phyloP scores from a whole-genome alignment of 2,797 vertebrate species.

The Eospalax fontanierii region DNA sequence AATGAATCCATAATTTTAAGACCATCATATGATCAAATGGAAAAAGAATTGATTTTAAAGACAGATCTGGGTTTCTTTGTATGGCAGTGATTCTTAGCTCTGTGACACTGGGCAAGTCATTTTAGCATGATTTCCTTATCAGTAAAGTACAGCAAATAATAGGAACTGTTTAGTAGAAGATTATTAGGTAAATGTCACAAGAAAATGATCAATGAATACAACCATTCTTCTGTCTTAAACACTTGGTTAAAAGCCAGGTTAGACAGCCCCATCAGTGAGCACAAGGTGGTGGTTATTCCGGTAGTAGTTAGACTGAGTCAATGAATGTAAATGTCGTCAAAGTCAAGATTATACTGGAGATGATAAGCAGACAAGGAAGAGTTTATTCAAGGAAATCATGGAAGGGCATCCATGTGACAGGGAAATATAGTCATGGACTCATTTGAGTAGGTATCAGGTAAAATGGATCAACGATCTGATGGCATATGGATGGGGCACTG shows the following conservation, averaged over 20 bases:
- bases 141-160: background rate
- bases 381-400: background rate
- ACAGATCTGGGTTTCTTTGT: background rate
- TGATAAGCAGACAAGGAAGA: background rate
- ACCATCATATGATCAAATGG: background rate
- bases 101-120: background rate
- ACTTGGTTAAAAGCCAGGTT: background rate
- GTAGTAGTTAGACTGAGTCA: background rate
- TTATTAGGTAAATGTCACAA: background rate
- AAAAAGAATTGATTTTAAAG: constrained; percentile 16
- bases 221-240: background rate
- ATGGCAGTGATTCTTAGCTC: background rate
- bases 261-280: background rate
- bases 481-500: background rate
- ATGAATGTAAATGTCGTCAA: background rate
- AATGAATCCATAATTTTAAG: constrained; percentile 4
- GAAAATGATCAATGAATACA: background rate
- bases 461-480: background rate
- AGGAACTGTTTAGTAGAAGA: background rate
- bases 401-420: background rate
- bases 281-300: background rate
- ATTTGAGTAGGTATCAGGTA: background rate
- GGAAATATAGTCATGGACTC: background rate
- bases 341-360: background rate
- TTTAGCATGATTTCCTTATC: background rate